Evolutionary conservation across 2,888 invertebrate species (phyloP).

Genomic region (Phorcus lineatus): DNA sequence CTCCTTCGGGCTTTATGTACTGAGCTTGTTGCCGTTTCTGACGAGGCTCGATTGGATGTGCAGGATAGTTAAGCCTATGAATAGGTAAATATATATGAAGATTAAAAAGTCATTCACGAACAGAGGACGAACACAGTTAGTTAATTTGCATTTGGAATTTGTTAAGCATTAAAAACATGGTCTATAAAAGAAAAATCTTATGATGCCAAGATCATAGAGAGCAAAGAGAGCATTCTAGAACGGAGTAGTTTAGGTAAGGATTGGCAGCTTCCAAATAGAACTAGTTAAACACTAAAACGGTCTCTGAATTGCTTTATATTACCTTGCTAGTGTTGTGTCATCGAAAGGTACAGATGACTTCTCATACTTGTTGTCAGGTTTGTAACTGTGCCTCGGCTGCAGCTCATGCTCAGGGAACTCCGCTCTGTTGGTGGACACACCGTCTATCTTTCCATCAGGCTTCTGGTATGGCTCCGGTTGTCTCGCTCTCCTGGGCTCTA

Average conservation of each 20-base stretch:
- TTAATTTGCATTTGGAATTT: no score
- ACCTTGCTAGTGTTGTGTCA: conserved; percentile 53
- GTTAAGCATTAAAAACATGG: no score
- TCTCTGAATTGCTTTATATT: background rate
- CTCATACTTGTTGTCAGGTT: background rate
- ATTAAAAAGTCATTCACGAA: no score
- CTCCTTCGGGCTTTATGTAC: conserved; percentile 40
- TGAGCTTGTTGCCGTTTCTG: background rate
- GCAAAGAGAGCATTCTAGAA: no score
- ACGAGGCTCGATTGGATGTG: conserved; percentile 13
- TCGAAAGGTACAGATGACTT: conserved; percentile 59
- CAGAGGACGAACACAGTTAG: no score
- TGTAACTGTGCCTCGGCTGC: conserved; percentile 49
- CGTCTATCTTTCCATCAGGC: conserved; percentile 32
- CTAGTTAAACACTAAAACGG: no score
- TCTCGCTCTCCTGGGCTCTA: conserved; percentile 32
- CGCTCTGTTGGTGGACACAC: background rate
- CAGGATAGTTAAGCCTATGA: background rate
- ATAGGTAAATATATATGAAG: no score
- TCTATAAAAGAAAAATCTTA: no score
- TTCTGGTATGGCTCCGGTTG: conserved; percentile 59
- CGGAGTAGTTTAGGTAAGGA: no score
- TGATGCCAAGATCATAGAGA: no score
- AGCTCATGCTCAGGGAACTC: conserved; percentile 39
- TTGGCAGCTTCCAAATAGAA: no score